A percentile compares a stretch with the other conserved stretches of the same genome.
These are phyloP conservation scores for Buceros bicornis DNA, from an alignment of 2,797 vertebrate species.

Conservation along the genomic window DNA sequence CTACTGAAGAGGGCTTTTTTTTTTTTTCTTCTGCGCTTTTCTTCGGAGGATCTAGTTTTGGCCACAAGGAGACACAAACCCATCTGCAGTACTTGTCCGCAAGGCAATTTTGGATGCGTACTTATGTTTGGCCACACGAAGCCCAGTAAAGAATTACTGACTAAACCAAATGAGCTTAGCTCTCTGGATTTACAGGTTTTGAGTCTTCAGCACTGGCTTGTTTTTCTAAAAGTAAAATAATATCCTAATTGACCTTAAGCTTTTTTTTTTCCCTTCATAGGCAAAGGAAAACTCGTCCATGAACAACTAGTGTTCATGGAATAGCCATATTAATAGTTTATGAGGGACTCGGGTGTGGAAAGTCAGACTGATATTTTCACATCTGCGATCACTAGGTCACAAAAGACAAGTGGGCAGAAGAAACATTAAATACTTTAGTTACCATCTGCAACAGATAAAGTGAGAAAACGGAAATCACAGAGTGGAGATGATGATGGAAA, in stretches of 20 bases:
- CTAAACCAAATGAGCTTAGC: not conserved
- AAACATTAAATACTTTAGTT: not conserved
- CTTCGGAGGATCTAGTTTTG: not conserved
- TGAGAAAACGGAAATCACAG: not conserved
- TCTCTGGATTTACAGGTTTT: not conserved
- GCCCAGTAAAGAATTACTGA: not conserved
- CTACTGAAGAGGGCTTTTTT: not conserved
- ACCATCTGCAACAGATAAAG: not conserved
- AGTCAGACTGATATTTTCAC: not conserved
- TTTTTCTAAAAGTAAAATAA: not conserved
- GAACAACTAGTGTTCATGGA: not conserved
- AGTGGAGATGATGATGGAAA: rapidly evolving
- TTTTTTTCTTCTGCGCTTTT: not conserved
- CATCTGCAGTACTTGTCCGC: not conserved
- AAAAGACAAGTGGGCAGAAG: not conserved
- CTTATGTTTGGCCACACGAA: not conserved
- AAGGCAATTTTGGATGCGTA: not conserved
- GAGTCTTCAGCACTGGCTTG: not conserved
- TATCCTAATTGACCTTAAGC: not conserved
- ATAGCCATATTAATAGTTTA: not conserved
- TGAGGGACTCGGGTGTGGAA: not conserved
- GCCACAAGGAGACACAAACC: not conserved
- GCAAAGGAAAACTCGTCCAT: not conserved
- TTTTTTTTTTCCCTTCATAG: not conserved
- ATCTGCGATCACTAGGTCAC: not conserved